Evolutionary conservation across 2,797 vertebrate genomes (phyloP).

Genomic region (Tachyglossus aculeatus): DNA sequence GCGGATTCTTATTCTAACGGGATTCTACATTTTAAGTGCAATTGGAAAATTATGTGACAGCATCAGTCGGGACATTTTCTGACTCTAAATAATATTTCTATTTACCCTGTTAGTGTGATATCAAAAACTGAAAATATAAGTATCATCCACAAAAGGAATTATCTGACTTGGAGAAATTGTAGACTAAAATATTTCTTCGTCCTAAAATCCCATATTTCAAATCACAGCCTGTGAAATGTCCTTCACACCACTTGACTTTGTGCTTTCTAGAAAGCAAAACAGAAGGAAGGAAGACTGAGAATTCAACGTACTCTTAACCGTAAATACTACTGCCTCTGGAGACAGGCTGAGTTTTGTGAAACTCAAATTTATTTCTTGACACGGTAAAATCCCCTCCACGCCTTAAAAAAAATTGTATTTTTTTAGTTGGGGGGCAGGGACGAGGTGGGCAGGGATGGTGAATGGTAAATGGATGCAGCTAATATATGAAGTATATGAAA

Average conservation of each 20-base stretch:
- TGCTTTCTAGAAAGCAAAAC: no score
- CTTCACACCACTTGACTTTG: no score
- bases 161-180: neutral
- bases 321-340: no score
- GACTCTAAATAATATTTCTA: slow-evolving; percentile 37
- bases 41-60: slow-evolving; percentile 9
- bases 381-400: no score
- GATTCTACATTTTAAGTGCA: slow-evolving; percentile 22
- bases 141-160: slow-evolving; percentile 16
- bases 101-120: slow-evolving; percentile 39
- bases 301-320: no score
- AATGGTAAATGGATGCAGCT: slow-evolving; percentile 8
- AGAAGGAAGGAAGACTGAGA: no score
- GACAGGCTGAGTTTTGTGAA: no score
- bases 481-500: no score
- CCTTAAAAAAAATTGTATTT: no score
- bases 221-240: no score
- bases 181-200: neutral
- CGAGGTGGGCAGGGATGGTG: neutral
- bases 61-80: neutral
- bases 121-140: slow-evolving; percentile 49
- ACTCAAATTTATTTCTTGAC: no score
- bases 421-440: slow-evolving; percentile 1
- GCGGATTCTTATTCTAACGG: slow-evolving; percentile 20
- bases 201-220: neutral